Base-by-base conservation (phyloP, 2,113 vertebrate genomes). In the Lepus timidus region DNA sequence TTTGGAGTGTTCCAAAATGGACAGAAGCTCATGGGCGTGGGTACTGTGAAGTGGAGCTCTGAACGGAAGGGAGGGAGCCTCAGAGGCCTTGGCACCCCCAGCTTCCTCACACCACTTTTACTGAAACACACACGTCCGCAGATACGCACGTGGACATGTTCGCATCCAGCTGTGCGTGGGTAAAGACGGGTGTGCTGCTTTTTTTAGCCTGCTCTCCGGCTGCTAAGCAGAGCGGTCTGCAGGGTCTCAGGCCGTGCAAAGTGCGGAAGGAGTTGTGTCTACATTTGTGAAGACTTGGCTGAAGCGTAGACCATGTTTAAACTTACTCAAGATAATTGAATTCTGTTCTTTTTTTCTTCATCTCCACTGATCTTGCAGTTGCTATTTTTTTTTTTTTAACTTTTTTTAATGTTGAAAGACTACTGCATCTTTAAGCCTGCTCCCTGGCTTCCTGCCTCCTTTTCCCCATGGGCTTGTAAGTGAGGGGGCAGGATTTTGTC, bases 361-460 rank as follows among this genome's bases (percentile, higher is more conserved):
- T 68, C 49, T 82, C 29, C 55, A 85, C 1, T 96, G 58, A 81
- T 52, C 27, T 84, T 70, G 23, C 11, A 86, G 29, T 44, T 79
- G 22, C 39, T 52, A 23, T 81, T 88, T 82, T 62, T 9, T 29
- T 64, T 33, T 33, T 91, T 93, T 71, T 44, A 71, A 73, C 67
- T 88, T 68, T 85, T 81, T 90, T 90, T 65, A 87, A 74, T 55
- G 1, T 80, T 80, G 33, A 64, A 52, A 78, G 81, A 89, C 81
- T 88, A 64, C 64, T 80, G 49, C 70, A 39, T 85, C 94, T 92
- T 90, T 91, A 83, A 84, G 44, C n/a, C 75, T 95, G 86, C 44
- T 20, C 44, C 80, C 62, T 85, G 33, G 80, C 62, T 95, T 93
- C 49, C 61, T 80, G 23, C 31, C 90, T 82, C 23, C 39, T 84